Conservation (phyloP, 1,140 invertebrate species). For the Trachymyrmex septentrionalis region DNA sequence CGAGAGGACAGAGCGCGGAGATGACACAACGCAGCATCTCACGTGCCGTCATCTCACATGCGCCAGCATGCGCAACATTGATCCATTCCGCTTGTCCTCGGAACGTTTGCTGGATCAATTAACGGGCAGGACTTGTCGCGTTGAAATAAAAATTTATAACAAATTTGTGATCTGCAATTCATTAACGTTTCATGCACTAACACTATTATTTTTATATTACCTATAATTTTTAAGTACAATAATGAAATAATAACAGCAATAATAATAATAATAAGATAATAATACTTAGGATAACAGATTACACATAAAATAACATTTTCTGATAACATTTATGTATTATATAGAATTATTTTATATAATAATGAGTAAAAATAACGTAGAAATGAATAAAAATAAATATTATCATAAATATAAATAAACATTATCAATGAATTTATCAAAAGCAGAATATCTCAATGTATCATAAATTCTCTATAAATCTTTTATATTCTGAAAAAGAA, state of each 20-base stretch:
- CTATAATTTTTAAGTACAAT: neutral
- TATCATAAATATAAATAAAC: neutral
- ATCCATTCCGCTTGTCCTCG: conserved; percentile 70
- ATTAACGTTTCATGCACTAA: neutral
- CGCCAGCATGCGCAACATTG: conserved; percentile 80
- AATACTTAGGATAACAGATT: too few species aligned
- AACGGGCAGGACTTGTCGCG: neutral
- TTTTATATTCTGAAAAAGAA: neutral
- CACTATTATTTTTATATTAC: neutral
- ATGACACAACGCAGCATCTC: conserved; percentile 69
- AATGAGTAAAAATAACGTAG: too few species aligned
- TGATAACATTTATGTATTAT: neutral
- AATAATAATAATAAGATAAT: neutral
- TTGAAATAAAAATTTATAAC: neutral
- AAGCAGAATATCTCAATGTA: neutral
- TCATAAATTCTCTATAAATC: too few species aligned
- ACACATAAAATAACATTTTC: neutral
- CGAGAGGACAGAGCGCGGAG: conserved; percentile 55
- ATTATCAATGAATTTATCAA: conserved; percentile 11
- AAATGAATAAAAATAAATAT: neutral
- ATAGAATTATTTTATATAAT: neutral
- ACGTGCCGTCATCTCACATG: conserved; percentile 78
- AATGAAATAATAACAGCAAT: conserved; percentile 3
- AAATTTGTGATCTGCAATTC: too few species aligned
- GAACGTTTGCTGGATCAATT: conserved; percentile 34